Conservation (phyloP, 2,888 invertebrate species). For the Machimus atricapillus region DNA sequence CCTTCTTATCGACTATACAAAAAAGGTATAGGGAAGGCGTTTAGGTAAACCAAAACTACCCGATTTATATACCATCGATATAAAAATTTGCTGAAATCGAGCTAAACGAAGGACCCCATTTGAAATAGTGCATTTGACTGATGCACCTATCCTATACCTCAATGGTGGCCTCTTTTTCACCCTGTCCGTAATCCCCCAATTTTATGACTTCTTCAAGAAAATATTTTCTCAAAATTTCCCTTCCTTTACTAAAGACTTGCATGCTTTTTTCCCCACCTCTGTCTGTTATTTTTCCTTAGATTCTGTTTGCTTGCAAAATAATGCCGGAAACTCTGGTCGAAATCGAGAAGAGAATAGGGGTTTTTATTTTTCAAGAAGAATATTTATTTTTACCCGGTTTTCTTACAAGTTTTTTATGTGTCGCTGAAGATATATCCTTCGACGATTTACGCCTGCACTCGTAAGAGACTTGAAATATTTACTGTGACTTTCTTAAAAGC, state of each 20-base stretch:
- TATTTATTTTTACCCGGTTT: not conserved
- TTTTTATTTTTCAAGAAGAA: not conserved
- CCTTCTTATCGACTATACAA: not conserved
- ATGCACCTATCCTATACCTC: not conserved
- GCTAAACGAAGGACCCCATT: not conserved
- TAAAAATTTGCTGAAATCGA: constrained; percentile 13
- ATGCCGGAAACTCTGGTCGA: not conserved
- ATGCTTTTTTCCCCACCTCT: not conserved
- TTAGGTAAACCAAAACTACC: not conserved
- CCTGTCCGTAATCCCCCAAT: not conserved
- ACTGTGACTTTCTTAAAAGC: not conserved
- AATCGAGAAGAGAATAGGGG: not conserved
- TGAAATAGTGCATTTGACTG: constrained; percentile 21
- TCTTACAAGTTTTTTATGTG: not conserved
- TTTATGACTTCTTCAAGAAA: not conserved
- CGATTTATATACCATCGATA: constrained; percentile 8
- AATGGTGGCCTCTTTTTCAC: not conserved
- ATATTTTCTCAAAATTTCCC: not conserved
- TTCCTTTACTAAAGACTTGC: not conserved
- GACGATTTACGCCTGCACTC: not conserved
- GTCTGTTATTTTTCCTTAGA: not conserved
- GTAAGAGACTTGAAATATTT: not conserved
- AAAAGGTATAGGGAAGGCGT: not conserved
- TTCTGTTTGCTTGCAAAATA: constrained; percentile 19
- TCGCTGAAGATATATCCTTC: not conserved